Evolutionary conservation across 2,888 invertebrate species (phyloP).

Genomic region (Phaedon cochleariae): DNA sequence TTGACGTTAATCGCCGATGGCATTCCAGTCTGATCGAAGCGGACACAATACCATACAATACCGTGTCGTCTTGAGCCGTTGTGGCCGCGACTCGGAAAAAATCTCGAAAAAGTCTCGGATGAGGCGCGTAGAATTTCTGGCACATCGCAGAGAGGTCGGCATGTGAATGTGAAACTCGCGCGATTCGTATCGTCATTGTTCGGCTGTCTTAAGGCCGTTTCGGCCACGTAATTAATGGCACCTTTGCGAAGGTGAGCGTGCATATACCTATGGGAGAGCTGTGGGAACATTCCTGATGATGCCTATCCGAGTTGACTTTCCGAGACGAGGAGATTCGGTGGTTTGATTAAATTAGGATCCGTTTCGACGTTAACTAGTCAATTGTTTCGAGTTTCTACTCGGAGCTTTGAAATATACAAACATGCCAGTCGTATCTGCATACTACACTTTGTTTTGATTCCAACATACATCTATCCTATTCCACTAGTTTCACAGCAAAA

Average conservation of each 20-base stretch:
- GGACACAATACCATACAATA: conserved; percentile 36
- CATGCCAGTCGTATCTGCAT: no score
- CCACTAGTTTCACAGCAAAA: no score
- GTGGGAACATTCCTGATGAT: conserved; percentile 50
- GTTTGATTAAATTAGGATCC: not conserved
- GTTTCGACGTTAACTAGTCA: no score
- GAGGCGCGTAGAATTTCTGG: conserved; percentile 39
- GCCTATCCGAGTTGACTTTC: not conserved
- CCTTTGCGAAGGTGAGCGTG: conserved; percentile 42
- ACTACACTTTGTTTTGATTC: no score
- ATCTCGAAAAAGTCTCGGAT: conserved; percentile 30
- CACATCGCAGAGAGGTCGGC: conserved; percentile 35
- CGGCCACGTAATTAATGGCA: conserved; percentile 53
- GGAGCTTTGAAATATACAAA: no score
- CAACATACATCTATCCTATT: no score
- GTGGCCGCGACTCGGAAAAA: conserved; percentile 23
- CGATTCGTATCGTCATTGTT: conserved; percentile 54
- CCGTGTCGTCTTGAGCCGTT: conserved; percentile 31
- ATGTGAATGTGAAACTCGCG: conserved; percentile 49
- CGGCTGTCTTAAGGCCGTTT: conserved; percentile 50
- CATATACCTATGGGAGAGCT: no score
- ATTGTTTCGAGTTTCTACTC: no score
- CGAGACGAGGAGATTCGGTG: conserved; percentile 3
- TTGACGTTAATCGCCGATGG: conserved; percentile 15
- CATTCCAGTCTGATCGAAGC: conserved; percentile 22